Percentiles rank a stretch among this genome's conserved stretches.
Conservation (phyloP, 23 tunicate genomes). For the Oikopleura dioica region DNA sequence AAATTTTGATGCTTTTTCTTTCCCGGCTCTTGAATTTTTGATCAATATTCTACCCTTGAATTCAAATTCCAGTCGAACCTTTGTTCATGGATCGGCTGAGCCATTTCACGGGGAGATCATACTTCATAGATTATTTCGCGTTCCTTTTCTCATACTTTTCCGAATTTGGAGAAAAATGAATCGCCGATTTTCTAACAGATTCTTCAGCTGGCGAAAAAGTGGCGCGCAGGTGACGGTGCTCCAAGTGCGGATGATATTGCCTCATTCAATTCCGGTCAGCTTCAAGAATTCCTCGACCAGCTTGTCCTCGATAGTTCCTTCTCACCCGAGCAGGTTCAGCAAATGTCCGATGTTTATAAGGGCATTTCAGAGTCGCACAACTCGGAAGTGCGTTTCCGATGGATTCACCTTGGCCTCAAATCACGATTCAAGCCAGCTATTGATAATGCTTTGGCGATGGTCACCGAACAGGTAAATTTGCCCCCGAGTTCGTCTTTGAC, state of each 20-base stretch:
- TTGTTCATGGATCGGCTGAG: too few relatives aligned
- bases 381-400: constrained; percentile 71
- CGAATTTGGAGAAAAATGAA: too few relatives aligned
- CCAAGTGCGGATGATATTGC: background rate
- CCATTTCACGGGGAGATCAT: too few relatives aligned
- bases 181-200: too few relatives aligned
- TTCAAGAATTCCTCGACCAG: background rate
- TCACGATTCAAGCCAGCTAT: constrained; percentile 24
- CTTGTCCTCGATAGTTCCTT: background rate
- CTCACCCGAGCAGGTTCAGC: background rate
- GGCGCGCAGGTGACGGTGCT: background rate
- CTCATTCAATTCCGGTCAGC: background rate
- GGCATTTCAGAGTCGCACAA: constrained; percentile 21
- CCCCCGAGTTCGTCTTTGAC: too few relatives aligned
- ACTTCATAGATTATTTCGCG: too few relatives aligned
- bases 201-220: background rate
- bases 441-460: constrained; percentile 50
- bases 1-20: background rate
- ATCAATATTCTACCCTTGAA: background rate
- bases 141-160: too few relatives aligned
- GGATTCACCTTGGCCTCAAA: constrained; percentile 47
- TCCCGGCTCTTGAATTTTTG: background rate
- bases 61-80: background rate
- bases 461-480: constrained; percentile 38
- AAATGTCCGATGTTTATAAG: background rate